phyloP scores from a whole-genome alignment of 2,888 invertebrate species.

The Branchipolynoe longqiensis region DNA sequence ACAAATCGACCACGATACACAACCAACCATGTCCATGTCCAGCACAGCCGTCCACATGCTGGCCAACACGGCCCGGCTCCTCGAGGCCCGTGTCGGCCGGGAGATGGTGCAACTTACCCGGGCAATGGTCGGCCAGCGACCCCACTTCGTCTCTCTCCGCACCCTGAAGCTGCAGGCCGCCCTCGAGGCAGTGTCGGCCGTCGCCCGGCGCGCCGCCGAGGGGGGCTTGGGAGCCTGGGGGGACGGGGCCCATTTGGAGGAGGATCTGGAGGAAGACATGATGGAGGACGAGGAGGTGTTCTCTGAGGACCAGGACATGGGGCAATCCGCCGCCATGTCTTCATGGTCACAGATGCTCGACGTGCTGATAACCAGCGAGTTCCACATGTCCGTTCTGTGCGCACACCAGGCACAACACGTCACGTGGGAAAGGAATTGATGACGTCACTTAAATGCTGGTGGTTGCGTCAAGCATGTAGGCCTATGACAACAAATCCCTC shows the following conservation, averaged over 20 bases:
- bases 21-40: background rate
- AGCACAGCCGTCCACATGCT: background rate
- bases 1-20: background rate
- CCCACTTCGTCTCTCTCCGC: slow-evolving; percentile 9
- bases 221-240: no score
- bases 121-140: background rate
- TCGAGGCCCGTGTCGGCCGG: background rate
- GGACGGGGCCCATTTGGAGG: background rate
- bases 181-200: slow-evolving; percentile 16
- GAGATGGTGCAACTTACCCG: slow-evolving; percentile 36
- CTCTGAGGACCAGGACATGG: background rate
- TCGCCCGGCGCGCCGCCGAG: slow-evolving; percentile 16
- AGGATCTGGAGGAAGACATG: background rate
- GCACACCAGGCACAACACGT: slow-evolving; percentile 26
- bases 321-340: background rate
- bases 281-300: background rate
- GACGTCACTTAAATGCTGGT: background rate
- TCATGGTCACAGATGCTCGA: slow-evolving; percentile 24
- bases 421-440: background rate
- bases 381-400: slow-evolving; percentile 20
- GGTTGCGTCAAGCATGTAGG: background rate
- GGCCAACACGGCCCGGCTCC: slow-evolving; percentile 47
- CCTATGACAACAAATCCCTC: slow-evolving; percentile 2
- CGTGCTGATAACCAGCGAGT: slow-evolving; percentile 9
- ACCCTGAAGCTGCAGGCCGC: slow-evolving; percentile 42